Conservation (phyloP, 2,797 vertebrate genomes). For the Crocidura indochinensis region DNA sequence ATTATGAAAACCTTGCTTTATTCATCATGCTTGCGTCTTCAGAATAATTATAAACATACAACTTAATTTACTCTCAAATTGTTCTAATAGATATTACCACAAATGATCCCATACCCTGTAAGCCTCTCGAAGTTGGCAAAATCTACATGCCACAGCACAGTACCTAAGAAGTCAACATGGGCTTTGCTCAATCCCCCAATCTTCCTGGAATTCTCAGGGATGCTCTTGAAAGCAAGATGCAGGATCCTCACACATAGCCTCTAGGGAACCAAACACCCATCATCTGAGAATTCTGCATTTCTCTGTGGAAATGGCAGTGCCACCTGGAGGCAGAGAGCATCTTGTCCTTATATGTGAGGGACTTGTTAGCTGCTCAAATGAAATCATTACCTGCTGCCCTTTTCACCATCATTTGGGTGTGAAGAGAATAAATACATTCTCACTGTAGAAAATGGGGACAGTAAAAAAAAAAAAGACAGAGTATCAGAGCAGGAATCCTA, state of each 20-base stretch:
- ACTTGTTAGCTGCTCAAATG: not conserved
- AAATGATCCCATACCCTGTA: conserved; percentile 37
- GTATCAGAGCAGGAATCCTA: conserved; percentile 17
- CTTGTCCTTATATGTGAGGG: not conserved
- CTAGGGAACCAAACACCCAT: not conserved
- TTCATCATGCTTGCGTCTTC: conserved; percentile 58
- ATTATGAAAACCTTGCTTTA: conserved; percentile 55
- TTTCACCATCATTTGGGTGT: not conserved
- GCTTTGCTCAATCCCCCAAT: too few species aligned
- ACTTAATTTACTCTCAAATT: conserved; percentile 64
- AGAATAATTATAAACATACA: conserved; percentile 65
- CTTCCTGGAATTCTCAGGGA: not conserved
- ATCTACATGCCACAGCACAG: not conserved
- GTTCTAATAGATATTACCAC: conserved; percentile 67
- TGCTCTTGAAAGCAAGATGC: not conserved
- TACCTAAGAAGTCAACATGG: not conserved
- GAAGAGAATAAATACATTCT: conserved; percentile 4
- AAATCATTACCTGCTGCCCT: not conserved
- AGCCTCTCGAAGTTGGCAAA: not conserved
- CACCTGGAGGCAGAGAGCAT: conserved; percentile 66
- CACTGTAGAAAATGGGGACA: not conserved
- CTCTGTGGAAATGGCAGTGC: conserved; percentile 62
- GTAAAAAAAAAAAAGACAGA: not conserved
- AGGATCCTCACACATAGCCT: not conserved
- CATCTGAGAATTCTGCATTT: not conserved